Percentiles rank a stretch among this genome's conserved stretches.
Evolutionary conservation across 2,113 vertebrate genomes (phyloP).

Genomic region (Passer domesticus): DNA sequence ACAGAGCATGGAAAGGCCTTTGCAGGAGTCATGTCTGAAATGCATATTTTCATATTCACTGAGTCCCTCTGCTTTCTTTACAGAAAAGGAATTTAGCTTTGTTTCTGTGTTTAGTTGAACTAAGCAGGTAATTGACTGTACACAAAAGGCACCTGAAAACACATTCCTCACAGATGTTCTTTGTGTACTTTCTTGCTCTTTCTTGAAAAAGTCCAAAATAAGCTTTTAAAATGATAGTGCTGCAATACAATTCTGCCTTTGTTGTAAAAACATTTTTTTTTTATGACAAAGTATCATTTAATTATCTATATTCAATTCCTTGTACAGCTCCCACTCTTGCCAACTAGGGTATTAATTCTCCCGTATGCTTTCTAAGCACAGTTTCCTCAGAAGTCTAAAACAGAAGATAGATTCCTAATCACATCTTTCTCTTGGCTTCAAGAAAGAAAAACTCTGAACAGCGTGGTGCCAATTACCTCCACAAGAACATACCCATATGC

Average conservation of each 20-base stretch:
- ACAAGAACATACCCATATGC: constrained; percentile 7
- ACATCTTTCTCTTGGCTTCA: constrained; percentile 13
- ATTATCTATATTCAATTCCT: neutral
- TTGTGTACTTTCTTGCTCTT: neutral
- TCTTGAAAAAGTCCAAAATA: neutral
- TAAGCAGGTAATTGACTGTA: neutral
- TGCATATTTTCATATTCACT: neutral
- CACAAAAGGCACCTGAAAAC: neutral
- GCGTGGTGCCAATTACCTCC: constrained; percentile 52
- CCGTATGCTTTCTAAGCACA: neutral
- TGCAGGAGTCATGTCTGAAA: neutral
- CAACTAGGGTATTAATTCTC: neutral
- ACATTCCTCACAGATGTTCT: neutral
- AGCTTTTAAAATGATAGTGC: neutral
- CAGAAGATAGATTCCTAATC: constrained; percentile 38
- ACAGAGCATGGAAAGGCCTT: neutral
- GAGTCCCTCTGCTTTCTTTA: neutral
- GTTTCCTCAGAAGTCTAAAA: constrained; percentile 11
- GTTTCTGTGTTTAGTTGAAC: neutral
- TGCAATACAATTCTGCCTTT: neutral
- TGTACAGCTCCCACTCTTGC: neutral
- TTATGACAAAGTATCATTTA: neutral
- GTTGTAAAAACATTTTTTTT: neutral
- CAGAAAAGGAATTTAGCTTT: neutral
- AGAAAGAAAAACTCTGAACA: constrained; percentile 39